These are phyloP conservation scores for Notodonta ziczac DNA, from an alignment of 2,888 invertebrate species.

Conservation along the genomic window DNA sequence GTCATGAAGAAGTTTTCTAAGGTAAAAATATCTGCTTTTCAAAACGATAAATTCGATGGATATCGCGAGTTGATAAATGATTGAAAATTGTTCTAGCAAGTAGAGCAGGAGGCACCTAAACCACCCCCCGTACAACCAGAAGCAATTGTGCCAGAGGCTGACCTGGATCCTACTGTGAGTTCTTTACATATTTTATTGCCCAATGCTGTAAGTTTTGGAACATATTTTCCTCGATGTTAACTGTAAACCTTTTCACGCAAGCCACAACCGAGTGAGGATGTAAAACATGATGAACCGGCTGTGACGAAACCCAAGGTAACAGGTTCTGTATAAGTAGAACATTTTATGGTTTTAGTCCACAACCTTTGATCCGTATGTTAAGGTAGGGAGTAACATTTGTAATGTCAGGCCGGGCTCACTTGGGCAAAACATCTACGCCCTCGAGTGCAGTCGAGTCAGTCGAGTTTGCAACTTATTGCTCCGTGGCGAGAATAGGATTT, in stretches of 20 bases:
- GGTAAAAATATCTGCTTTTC: slow-evolving; percentile 40
- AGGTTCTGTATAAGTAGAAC: too few relatives aligned
- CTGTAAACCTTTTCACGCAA: slow-evolving; percentile 44
- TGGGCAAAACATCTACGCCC: too few relatives aligned
- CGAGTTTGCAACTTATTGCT: too few relatives aligned
- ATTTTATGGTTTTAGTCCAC: too few relatives aligned
- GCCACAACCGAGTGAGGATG: slow-evolving; percentile 42
- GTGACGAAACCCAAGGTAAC: slow-evolving; percentile 53
- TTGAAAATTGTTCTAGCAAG: slow-evolving; percentile 44
- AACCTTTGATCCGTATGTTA: too few relatives aligned
- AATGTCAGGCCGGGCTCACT: too few relatives aligned
- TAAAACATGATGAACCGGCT: slow-evolving; percentile 35
- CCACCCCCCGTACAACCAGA: slow-evolving; percentile 24
- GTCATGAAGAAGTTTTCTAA: slow-evolving; percentile 72
- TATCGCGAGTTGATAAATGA: neutral
- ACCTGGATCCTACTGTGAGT: slow-evolving; percentile 14
- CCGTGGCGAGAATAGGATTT: too few relatives aligned
- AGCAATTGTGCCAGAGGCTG: slow-evolving; percentile 12
- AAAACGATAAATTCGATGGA: neutral
- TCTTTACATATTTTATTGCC: neutral
- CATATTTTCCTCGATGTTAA: neutral
- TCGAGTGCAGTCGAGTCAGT: too few relatives aligned
- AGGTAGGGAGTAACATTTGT: too few relatives aligned
- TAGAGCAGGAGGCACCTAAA: slow-evolving; percentile 49
- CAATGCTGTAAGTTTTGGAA: neutral